Evolutionary conservation across 2,113 vertebrate genomes (phyloP).

Genomic region (Crotalus tigris): DNA sequence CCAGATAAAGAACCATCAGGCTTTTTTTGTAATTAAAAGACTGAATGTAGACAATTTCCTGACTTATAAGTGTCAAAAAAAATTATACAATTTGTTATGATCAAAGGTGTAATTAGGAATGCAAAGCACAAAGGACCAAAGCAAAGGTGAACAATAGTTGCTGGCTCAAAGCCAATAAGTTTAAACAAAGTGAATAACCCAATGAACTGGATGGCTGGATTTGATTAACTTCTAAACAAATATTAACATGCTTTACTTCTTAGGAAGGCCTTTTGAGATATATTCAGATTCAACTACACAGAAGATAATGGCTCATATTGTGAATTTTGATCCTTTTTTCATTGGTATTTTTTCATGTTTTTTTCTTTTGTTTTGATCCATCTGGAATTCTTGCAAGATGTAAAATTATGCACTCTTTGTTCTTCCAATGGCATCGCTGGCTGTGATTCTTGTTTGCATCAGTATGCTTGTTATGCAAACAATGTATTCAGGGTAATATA

Average conservation of each 20-base stretch:
- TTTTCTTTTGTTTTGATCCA: background rate
- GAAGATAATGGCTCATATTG: background rate
- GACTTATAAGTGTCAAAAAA: background rate
- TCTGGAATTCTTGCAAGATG: background rate
- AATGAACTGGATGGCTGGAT: background rate
- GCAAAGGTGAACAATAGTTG: background rate
- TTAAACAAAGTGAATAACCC: background rate
- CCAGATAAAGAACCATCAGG: background rate
- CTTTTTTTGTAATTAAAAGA: background rate
- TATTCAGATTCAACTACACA: background rate
- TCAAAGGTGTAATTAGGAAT: background rate
- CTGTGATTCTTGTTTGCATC: background rate
- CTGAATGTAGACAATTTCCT: background rate
- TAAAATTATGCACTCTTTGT: background rate
- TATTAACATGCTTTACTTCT: background rate
- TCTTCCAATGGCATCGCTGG: background rate
- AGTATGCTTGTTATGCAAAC: conserved; percentile 4
- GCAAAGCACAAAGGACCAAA: background rate
- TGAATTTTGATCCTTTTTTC: background rate
- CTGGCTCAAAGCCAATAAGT: background rate
- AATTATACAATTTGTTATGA: background rate
- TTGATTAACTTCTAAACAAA: background rate
- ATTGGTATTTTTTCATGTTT: background rate
- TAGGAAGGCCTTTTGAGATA: background rate
- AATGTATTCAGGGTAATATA: background rate